Conservation (phyloP, 2,797 vertebrate genomes). For the Platyrinchus mystaceus region DNA sequence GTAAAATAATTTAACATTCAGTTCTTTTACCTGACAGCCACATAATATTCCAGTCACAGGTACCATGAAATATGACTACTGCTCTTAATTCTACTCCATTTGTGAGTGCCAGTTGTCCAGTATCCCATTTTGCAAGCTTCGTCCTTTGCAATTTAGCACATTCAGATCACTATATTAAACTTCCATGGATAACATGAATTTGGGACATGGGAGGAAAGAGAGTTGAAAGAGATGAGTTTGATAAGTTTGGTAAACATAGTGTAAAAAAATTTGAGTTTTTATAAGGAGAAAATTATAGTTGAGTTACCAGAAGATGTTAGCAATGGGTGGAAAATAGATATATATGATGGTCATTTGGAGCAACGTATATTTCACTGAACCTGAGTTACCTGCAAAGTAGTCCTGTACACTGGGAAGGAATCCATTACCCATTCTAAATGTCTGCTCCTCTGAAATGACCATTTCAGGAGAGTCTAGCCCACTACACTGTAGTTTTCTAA, state of each 20-base stretch:
- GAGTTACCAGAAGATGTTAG: neutral
- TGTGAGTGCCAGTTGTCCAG: neutral
- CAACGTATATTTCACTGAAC: neutral
- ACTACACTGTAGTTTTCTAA: neutral
- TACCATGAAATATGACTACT: neutral
- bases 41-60: neutral
- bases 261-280: neutral
- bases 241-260: neutral
- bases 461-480: neutral
- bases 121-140: neutral
- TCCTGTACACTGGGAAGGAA: neutral
- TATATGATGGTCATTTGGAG: neutral
- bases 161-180: neutral
- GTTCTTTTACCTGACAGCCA: neutral
- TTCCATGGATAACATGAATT: neutral
- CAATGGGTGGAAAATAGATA: neutral
- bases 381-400: neutral
- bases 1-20: neutral
- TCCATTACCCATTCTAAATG: neutral
- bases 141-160: neutral
- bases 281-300: neutral
- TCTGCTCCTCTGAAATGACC: neutral
- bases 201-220: neutral
- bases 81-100: neutral
- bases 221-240: neutral